phyloP scores from a whole-genome alignment of 2,797 vertebrate genomes.

The Austrolebias charrua region DNA sequence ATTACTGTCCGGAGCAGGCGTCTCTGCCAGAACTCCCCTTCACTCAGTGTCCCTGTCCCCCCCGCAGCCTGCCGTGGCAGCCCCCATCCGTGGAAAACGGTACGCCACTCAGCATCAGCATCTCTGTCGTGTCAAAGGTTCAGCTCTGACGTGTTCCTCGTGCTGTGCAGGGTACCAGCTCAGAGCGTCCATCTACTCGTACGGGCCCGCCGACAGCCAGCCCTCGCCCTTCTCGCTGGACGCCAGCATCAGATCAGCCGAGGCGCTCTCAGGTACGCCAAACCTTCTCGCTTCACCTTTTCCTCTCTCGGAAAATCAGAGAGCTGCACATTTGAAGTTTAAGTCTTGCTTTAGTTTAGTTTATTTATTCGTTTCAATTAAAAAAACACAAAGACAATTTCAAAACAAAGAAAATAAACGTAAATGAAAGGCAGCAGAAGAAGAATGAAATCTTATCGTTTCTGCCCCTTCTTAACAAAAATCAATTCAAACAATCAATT shows the following conservation, averaged over 20 bases:
- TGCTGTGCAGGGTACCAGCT: constrained; percentile 89
- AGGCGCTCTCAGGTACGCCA: constrained; percentile 88
- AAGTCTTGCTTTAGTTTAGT: too few species aligned
- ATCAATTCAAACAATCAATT: too few species aligned
- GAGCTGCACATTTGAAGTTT: too few species aligned
- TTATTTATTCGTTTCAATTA: too few species aligned
- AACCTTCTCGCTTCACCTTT: constrained; percentile 26
- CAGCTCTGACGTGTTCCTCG: not conserved
- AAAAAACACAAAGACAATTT: too few species aligned
- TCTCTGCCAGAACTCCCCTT: constrained; percentile 87
- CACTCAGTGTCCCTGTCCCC: constrained; percentile 83
- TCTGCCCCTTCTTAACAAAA: too few species aligned
- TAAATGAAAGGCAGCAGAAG: too few species aligned
- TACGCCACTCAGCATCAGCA: constrained; percentile 50
- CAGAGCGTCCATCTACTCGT: constrained; percentile 95
- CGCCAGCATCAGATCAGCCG: constrained; percentile 90
- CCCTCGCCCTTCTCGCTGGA: constrained; percentile 89
- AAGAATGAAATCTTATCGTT: too few species aligned
- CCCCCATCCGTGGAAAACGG: constrained; percentile 86
- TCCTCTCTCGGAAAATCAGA: not conserved
- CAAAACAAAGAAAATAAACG: too few species aligned
- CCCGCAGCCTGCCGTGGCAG: constrained; percentile 88
- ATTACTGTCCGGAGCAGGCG: constrained; percentile 86
- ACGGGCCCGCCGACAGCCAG: constrained; percentile 88
- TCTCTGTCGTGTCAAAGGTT: not conserved